Conservation (phyloP, 2,113 vertebrate genomes). For the Hippolais icterina region DNA sequence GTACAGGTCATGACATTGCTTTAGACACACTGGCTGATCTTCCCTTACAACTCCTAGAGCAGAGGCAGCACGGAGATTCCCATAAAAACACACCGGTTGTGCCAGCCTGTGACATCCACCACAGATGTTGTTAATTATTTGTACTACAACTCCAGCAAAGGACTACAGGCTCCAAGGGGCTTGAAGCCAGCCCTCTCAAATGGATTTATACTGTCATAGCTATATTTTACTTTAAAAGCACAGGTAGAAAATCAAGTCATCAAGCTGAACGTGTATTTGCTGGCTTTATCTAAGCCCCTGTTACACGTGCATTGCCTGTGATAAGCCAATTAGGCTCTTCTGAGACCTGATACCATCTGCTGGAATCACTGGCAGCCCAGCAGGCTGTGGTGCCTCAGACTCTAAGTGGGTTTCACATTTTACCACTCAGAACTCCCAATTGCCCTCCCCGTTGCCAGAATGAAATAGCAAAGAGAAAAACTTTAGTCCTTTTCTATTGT, state of each 20-base stretch:
- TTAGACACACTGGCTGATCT: not conserved
- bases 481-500: not conserved
- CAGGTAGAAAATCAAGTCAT: not conserved
- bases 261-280: not conserved
- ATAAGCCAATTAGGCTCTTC: constrained; percentile 28
- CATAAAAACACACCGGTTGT: rapidly evolving
- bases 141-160: not conserved
- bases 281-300: not conserved
- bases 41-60: not conserved
- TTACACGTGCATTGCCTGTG: not conserved
- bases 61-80: rapidly evolving
- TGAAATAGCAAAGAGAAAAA: not conserved
- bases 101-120: not conserved
- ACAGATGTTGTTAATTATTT: not conserved
- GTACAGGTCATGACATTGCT: not conserved
- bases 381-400: not conserved
- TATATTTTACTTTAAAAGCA: not conserved
- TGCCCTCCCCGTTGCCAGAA: not conserved
- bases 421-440: not conserved
- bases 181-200: not conserved
- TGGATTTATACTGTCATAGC: not conserved
- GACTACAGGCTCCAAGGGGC: not conserved
- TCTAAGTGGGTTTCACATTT: not conserved
- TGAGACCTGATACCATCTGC: constrained; percentile 34
- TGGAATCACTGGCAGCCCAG: not conserved